These are phyloP conservation scores for Himantopus leucocephalus DNA, from an alignment of 2,113 vertebrate species.

Conservation along the genomic window DNA sequence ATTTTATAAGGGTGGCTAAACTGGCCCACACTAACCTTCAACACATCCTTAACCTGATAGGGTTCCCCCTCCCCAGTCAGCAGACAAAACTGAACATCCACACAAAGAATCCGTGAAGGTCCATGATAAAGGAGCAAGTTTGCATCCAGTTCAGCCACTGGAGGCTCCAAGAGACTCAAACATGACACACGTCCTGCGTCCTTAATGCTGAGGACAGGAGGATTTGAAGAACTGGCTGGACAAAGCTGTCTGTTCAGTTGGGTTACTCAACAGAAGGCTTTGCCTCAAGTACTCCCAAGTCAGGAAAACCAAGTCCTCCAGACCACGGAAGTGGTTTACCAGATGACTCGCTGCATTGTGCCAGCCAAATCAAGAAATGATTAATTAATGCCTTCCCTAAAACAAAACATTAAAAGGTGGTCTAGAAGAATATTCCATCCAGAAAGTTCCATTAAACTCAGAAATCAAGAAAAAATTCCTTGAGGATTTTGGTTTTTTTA, in stretches of 20 bases:
- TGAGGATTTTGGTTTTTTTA: background rate
- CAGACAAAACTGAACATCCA: background rate
- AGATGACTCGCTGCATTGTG: background rate
- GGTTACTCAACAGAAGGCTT: background rate
- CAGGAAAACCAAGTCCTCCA: background rate
- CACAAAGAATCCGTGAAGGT: background rate
- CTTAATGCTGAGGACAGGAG: background rate
- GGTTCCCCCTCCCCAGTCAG: background rate
- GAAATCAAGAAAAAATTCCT: background rate
- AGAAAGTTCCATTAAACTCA: background rate
- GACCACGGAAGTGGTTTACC: slow-evolving; percentile 1
- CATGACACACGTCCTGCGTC: background rate
- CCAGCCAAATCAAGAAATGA: background rate
- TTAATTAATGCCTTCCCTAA: background rate
- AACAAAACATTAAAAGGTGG: background rate
- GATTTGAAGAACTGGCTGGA: background rate
- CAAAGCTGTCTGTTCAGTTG: background rate
- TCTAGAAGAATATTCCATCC: background rate
- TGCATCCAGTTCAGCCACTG: background rate
- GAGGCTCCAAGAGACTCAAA: background rate
- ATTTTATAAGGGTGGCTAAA: background rate
- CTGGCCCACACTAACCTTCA: background rate
- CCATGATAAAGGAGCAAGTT: background rate
- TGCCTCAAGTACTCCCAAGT: background rate
- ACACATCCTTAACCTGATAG: background rate